Percentiles rank a stretch among this genome's conserved stretches.
Conservation (phyloP, 2,797 vertebrate genomes). For the Neosilurus mollespiculum region DNA sequence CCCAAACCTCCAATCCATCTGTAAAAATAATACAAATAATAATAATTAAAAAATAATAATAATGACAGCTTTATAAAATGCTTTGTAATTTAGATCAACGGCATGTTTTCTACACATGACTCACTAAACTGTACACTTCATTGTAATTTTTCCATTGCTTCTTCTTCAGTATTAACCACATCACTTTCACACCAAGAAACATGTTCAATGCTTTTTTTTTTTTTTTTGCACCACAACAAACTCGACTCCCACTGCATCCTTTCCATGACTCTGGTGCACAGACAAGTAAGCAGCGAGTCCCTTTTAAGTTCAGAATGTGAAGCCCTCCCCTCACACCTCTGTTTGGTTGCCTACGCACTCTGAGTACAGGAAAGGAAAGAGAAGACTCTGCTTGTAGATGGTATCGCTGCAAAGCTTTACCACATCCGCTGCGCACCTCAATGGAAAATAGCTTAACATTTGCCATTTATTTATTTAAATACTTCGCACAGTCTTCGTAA, state of each 20-base stretch:
- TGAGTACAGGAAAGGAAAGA: conserved; percentile 54
- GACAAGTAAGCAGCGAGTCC: conserved; percentile 34
- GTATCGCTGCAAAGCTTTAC: conserved; percentile 68
- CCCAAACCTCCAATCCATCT: conserved; percentile 96
- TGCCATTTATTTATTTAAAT: conserved; percentile 20
- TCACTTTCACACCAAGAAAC: conserved; percentile 23
- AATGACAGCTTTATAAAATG: not conserved
- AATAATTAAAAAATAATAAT: not conserved
- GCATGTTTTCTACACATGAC: not conserved
- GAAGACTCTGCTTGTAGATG: conserved; percentile 63
- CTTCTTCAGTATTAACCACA: not conserved
- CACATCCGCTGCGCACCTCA: conserved; percentile 73
- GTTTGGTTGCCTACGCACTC: conserved; percentile 58
- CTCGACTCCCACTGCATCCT: conserved; percentile 37
- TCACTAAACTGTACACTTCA: not conserved
- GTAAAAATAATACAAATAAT: conserved; percentile 33
- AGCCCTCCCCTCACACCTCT: conserved; percentile 54
- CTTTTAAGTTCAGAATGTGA: conserved; percentile 38
- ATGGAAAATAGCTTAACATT: conserved; percentile 54
- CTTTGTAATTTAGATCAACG: conserved; percentile 11
- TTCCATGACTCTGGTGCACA: conserved; percentile 40
- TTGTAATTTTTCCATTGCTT: conserved; percentile 12
- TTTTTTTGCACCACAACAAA: conserved; percentile 36
- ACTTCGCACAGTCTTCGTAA: not conserved
- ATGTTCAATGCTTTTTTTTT: conserved; percentile 6